Conservation (phyloP, 2,797 vertebrate species). For the Coendou prehensilis region DNA sequence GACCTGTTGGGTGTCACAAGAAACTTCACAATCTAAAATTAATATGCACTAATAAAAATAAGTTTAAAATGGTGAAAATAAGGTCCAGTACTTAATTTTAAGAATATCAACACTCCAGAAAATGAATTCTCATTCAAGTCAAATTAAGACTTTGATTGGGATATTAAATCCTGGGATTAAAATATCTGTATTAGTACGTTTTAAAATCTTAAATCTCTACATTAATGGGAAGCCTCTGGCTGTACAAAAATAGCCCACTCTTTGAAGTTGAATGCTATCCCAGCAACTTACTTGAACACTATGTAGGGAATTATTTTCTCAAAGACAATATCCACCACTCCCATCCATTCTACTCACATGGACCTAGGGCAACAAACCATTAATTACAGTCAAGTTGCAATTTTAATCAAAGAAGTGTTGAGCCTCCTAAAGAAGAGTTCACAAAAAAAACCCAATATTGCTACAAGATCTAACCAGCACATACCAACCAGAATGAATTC, state of each 20-base stretch:
- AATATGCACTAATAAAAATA: background rate
- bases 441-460: background rate
- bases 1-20: background rate
- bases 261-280: background rate
- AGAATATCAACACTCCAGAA: background rate
- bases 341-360: background rate
- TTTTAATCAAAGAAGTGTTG: background rate
- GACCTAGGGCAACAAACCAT: background rate
- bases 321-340: background rate
- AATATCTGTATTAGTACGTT: background rate
- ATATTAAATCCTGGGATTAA: background rate
- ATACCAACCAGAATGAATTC: background rate
- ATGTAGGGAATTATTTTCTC: background rate
- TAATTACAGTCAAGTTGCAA: conserved; percentile 19
- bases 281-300: background rate
- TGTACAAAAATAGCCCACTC: background rate
- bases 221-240: background rate
- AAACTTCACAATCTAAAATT: background rate
- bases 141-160: background rate
- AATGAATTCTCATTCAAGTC: background rate
- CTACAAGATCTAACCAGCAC: background rate
- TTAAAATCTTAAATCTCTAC: background rate
- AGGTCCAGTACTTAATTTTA: background rate
- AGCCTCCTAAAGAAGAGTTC: background rate
- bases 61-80: background rate